These are phyloP conservation scores for Drosophila azteca DNA, from an alignment of 1,140 invertebrate genomes.

Conservation along the genomic window DNA sequence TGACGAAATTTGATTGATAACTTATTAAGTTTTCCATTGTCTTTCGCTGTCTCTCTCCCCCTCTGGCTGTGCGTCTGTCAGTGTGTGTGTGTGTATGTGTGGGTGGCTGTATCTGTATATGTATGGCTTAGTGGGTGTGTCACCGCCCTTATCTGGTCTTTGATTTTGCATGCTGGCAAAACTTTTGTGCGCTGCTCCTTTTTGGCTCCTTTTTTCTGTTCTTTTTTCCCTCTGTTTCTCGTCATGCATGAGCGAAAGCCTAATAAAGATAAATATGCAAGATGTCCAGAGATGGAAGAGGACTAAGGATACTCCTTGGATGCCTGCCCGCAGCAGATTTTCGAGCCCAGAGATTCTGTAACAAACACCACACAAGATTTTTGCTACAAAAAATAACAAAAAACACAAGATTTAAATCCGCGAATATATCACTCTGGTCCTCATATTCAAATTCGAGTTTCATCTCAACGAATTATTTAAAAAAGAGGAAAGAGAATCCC, in stretches of 20 bases:
- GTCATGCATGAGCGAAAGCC: slow-evolving; percentile 75
- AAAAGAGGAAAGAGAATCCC: no score
- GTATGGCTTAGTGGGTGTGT: slow-evolving; percentile 24
- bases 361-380: not conserved
- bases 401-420: slow-evolving; percentile 30
- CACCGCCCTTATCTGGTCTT: slow-evolving; percentile 18
- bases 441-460: slow-evolving; percentile 11
- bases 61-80: slow-evolving; percentile 20
- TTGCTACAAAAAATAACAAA: slow-evolving; percentile 13
- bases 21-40: slow-evolving; percentile 71
- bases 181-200: slow-evolving; percentile 42
- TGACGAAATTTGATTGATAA: slow-evolving; percentile 79
- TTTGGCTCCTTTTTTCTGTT: slow-evolving; percentile 30
- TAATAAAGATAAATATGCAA: slow-evolving; percentile 78
- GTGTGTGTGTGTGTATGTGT: slow-evolving; percentile 11
- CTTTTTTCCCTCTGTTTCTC: not conserved
- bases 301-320: slow-evolving; percentile 3
- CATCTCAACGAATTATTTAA: not conserved
- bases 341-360: no score
- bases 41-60: slow-evolving; percentile 6
- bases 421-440: slow-evolving; percentile 44
- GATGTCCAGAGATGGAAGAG: slow-evolving; percentile 18
- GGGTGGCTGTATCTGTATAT: slow-evolving; percentile 7
- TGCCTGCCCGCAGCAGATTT: slow-evolving; percentile 28
- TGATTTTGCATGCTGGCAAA: slow-evolving; percentile 65